phyloP scores from a whole-genome alignment of 2,113 vertebrate species.

The Varanus komodoensis region DNA sequence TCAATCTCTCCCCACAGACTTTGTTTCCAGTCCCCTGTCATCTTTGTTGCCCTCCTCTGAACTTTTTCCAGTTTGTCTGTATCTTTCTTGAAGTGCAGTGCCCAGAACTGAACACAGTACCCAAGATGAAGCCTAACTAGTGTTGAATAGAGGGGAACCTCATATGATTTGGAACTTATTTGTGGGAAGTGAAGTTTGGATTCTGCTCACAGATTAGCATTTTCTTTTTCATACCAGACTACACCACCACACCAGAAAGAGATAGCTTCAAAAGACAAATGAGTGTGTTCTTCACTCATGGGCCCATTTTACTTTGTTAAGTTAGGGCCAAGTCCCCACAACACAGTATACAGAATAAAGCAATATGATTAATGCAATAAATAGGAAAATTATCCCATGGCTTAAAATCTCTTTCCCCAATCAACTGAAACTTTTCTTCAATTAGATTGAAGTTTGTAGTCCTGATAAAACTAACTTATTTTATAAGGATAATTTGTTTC shows the following conservation, averaged over 20 bases:
- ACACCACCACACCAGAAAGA: not conserved
- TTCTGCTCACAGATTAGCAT: not conserved
- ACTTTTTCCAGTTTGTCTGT: too few relatives aligned
- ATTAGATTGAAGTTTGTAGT: not conserved
- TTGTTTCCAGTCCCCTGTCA: too few relatives aligned
- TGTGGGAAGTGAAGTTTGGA: not conserved
- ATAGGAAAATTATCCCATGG: not conserved
- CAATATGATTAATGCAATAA: not conserved
- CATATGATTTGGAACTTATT: too few relatives aligned
- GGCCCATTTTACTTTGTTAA: not conserved
- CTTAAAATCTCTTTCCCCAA: not conserved
- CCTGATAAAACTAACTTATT: not conserved
- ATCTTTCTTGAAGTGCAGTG: too few relatives aligned
- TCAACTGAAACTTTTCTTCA: not conserved
- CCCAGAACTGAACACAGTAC: too few relatives aligned
- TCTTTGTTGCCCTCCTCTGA: too few relatives aligned
- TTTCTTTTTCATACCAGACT: not conserved
- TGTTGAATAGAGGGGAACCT: too few relatives aligned
- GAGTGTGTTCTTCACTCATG: not conserved
- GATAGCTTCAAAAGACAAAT: not conserved
- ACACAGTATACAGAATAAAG: not conserved
- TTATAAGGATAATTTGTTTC: not conserved
- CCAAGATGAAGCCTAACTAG: too few relatives aligned
- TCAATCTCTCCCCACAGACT: too few relatives aligned
- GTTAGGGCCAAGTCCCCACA: not conserved